phyloP scores from a whole-genome alignment of 92 coral and sea anemone genomes.

The Hydrozoanthus gracilis region DNA sequence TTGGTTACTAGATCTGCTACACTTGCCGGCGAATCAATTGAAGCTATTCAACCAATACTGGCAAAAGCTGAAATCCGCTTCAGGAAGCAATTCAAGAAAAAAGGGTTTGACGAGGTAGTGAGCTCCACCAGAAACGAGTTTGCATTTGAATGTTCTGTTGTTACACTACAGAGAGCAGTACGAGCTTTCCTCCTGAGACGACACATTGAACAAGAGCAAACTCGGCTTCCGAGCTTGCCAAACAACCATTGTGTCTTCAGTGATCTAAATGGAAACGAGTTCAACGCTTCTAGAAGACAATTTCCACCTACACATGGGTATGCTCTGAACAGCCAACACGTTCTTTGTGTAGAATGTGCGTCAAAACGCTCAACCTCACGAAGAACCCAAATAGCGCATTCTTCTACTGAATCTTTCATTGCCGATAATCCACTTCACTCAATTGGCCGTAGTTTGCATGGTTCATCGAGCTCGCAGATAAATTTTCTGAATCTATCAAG shows the following conservation, averaged over 20 bases:
- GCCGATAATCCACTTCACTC: neutral
- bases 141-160: constrained; percentile 34
- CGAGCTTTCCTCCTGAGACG: constrained; percentile 24
- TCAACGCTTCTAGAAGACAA: neutral
- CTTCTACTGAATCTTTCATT: neutral
- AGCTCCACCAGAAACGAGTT: constrained; percentile 30
- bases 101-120: neutral
- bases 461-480: neutral
- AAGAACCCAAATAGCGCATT: neutral
- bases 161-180: constrained; percentile 39
- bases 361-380: neutral
- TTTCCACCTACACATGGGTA: neutral
- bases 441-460: neutral
- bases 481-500: neutral
- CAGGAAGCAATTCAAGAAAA: constrained; percentile 66
- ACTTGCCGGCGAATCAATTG: constrained; percentile 90
- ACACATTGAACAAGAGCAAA: constrained; percentile 2
- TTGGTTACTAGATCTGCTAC: constrained; percentile 73
- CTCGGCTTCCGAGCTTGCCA: neutral
- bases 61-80: constrained; percentile 74
- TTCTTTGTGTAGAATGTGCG: constrained; percentile 8
- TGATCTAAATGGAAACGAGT: neutral
- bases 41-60: constrained; percentile 73
- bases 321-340: neutral
- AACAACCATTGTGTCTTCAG: neutral